phyloP scores from a whole-genome alignment of 2,797 vertebrate genomes.

The Notolepis coatsorum region DNA sequence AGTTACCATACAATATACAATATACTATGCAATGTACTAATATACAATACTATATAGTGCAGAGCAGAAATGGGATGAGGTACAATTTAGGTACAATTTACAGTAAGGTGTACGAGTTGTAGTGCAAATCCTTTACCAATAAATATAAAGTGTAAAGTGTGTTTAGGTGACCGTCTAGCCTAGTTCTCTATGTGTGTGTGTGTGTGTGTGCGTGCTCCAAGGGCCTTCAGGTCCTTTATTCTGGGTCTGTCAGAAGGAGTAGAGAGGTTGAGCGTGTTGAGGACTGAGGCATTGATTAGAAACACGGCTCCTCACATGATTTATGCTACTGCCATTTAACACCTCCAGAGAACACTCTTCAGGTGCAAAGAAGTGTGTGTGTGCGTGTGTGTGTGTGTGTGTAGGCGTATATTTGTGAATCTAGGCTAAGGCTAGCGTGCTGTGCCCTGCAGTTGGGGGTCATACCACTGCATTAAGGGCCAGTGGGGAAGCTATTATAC shows the following conservation, averaged over 20 bases:
- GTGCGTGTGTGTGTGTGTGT: slow-evolving; percentile 17
- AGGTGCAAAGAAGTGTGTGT: slow-evolving; percentile 19
- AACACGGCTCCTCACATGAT: slow-evolving; percentile 61
- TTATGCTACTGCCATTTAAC: slow-evolving; percentile 54
- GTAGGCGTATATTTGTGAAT: slow-evolving; percentile 14
- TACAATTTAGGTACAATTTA: no score
- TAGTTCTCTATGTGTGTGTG: slow-evolving; percentile 22
- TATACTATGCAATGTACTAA: no score
- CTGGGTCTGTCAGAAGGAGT: slow-evolving; percentile 10
- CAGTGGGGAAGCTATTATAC: slow-evolving; percentile 57
- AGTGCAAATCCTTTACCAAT: no score
- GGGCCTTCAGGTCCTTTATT: slow-evolving; percentile 12
- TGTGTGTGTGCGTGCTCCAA: background rate
- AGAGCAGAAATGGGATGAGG: no score
- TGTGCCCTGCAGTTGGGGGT: slow-evolving; percentile 48
- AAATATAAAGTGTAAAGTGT: no score
- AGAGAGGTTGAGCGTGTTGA: slow-evolving; percentile 20
- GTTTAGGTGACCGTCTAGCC: slow-evolving; percentile 14
- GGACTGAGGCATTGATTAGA: slow-evolving; percentile 55
- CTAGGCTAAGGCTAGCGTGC: slow-evolving; percentile 26
- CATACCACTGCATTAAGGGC: slow-evolving; percentile 50
- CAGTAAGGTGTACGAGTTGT: no score
- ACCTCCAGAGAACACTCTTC: slow-evolving; percentile 23
- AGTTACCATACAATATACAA: no score
- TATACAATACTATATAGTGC: no score